Conservation (phyloP, 2,888 invertebrate species). For the Malachius bipustulatus region DNA sequence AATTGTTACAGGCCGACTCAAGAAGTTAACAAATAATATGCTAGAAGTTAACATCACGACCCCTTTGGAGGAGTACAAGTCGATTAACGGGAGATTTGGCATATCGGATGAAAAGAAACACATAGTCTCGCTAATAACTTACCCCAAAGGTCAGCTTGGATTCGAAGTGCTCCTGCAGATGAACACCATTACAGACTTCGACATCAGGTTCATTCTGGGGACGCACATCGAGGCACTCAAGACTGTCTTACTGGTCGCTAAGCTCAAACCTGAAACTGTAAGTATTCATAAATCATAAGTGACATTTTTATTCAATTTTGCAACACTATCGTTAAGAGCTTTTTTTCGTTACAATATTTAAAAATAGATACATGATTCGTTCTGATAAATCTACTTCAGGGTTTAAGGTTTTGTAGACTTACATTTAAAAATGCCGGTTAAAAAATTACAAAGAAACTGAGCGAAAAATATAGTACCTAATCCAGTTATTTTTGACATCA, state of each 20-base stretch:
- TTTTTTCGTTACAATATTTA: too few species aligned
- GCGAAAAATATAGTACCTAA: too few species aligned
- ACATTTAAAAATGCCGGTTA: too few species aligned
- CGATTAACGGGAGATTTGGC: constrained; percentile 56
- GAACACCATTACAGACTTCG: constrained; percentile 52
- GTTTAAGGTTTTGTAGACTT: too few species aligned
- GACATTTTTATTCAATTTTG: too few species aligned
- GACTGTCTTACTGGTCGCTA: constrained; percentile 54
- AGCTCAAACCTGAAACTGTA: constrained; percentile 54
- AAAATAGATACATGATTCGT: too few species aligned
- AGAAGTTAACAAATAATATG: constrained; percentile 63
- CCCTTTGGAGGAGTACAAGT: constrained; percentile 53
- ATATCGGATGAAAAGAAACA: constrained; percentile 58
- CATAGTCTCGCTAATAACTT: constrained; percentile 59
- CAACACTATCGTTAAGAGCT: too few species aligned
- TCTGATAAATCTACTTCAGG: too few species aligned
- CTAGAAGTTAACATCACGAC: constrained; percentile 63
- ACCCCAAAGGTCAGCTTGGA: constrained; percentile 58
- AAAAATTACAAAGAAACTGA: too few species aligned
- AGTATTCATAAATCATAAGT: too few species aligned
- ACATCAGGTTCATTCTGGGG: constrained; percentile 60
- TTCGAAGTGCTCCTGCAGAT: constrained; percentile 54
- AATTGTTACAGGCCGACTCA: constrained; percentile 57
- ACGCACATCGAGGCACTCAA: constrained; percentile 61
- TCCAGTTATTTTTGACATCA: too few species aligned